Conservation (phyloP, 1,140 invertebrate species). For the Dryas iulia region DNA sequence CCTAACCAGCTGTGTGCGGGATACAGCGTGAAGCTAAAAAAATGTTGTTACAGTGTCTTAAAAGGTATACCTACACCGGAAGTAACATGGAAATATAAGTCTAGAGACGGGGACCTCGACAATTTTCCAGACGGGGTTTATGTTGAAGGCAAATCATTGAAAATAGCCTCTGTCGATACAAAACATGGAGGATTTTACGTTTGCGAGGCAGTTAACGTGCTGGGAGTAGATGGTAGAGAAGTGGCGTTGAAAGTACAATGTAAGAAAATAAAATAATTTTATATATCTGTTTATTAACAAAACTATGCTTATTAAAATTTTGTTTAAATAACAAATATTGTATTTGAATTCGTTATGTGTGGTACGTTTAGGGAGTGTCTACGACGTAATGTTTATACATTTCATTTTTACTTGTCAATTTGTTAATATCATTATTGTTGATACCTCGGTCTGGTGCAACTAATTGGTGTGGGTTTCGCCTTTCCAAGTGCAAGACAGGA, state of each 20-base stretch:
- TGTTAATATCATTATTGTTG: too few species aligned
- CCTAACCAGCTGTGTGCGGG: too few species aligned
- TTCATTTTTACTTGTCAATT: too few species aligned
- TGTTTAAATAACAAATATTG: too few species aligned
- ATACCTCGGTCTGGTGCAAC: too few species aligned
- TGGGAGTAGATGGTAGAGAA: conserved; percentile 43
- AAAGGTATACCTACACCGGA: conserved; percentile 52
- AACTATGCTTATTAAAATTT: too few species aligned
- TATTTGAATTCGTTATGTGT: too few species aligned
- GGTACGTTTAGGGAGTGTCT: too few species aligned
- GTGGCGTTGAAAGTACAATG: conserved; percentile 52
- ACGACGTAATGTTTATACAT: too few species aligned
- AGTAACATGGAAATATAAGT: conserved; percentile 51
- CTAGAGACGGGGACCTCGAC: conserved; percentile 27
- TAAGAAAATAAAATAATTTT: conserved; percentile 35
- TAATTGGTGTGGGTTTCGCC: too few species aligned
- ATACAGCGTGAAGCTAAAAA: too few species aligned
- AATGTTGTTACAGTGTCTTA: conserved; percentile 33
- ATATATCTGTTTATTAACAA: neutral
- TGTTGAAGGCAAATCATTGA: conserved; percentile 39
- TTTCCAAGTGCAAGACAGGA: too few species aligned
- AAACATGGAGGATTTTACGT: conserved; percentile 51
- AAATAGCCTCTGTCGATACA: conserved; percentile 41
- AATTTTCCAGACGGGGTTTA: conserved; percentile 43
- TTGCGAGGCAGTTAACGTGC: conserved; percentile 52